Percentiles rank a stretch among this genome's conserved stretches.
These are phyloP conservation scores for Cacoxenus indagator DNA, from an alignment of 2,888 invertebrate genomes.

Conservation along the genomic window DNA sequence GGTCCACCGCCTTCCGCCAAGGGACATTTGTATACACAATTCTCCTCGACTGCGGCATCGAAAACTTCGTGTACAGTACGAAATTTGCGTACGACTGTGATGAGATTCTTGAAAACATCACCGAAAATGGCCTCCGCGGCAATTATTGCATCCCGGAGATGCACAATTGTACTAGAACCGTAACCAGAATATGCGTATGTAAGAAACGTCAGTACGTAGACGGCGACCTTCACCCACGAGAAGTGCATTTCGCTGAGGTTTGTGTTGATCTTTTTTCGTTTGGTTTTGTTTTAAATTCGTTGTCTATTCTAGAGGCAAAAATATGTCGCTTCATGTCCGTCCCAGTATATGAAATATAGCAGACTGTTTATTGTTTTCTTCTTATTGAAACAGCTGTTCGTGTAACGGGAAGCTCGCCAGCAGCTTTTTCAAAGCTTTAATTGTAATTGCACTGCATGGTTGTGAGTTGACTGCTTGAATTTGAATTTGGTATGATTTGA, in stretches of 20 bases:
- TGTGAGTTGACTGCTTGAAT: too few species aligned
- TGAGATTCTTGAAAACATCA: conserved; percentile 81
- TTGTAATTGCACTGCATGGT: too few species aligned
- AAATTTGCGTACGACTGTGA: conserved; percentile 81
- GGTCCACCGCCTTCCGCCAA: conserved; percentile 61
- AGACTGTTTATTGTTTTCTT: neutral
- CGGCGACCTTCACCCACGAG: conserved; percentile 80
- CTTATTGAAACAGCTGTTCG: neutral
- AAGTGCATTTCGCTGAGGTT: conserved; percentile 76
- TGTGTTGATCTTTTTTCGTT: neutral
- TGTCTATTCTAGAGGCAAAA: neutral
- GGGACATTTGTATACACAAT: conserved; percentile 83
- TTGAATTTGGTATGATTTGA: too few species aligned
- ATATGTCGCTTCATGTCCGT: neutral
- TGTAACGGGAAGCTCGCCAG: too few species aligned
- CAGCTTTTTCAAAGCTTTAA: too few species aligned
- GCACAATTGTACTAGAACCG: conserved; percentile 80
- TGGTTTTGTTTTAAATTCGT: neutral
- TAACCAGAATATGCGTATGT: conserved; percentile 87
- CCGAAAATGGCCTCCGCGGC: conserved; percentile 86
- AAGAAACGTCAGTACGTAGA: conserved; percentile 82
- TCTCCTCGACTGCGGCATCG: conserved; percentile 87
- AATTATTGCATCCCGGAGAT: conserved; percentile 84
- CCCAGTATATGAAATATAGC: neutral
- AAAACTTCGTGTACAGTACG: conserved; percentile 84